Conservation (phyloP, 2,888 invertebrate genomes). For the Allophyes oxyacanthae region DNA sequence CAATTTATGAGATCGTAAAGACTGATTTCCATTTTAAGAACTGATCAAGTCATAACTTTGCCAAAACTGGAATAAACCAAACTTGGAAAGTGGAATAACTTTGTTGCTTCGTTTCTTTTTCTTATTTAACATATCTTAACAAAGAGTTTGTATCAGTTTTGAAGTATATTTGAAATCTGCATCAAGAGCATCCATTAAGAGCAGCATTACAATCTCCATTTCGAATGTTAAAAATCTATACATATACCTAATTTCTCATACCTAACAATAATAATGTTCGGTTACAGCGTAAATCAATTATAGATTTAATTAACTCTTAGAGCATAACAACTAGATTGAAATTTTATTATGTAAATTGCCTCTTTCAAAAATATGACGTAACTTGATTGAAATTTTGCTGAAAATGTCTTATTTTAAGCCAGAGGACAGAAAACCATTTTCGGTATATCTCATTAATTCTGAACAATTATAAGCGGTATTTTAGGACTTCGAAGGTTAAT, state of each 20-base stretch:
- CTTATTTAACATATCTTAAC: too few relatives aligned
- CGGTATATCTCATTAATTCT: neutral
- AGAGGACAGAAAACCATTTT: neutral
- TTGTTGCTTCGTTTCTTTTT: conserved; percentile 1
- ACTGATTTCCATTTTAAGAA: conserved; percentile 37
- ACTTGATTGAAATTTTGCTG: neutral
- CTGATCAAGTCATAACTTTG: conserved; percentile 23
- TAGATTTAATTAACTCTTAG: conserved; percentile 17
- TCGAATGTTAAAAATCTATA: conserved; percentile 11
- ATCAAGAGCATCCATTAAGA: too few relatives aligned
- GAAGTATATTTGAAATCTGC: too few relatives aligned
- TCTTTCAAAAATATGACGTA: conserved; percentile 8
- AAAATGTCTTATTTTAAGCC: neutral
- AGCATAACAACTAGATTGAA: conserved; percentile 4
- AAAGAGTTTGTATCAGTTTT: too few relatives aligned
- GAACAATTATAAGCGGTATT: conserved; percentile 2
- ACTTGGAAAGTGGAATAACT: conserved; percentile 15
- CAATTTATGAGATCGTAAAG: conserved; percentile 37
- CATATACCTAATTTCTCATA: conserved; percentile 13
- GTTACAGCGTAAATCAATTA: conserved; percentile 17
- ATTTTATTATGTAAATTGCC: conserved; percentile 10
- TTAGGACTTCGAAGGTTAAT: conserved; percentile 29
- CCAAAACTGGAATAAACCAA: conserved; percentile 7
- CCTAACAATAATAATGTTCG: conserved; percentile 28
- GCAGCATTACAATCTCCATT: conserved; percentile 1